Percentiles rank a stretch among this genome's conserved stretches.
These are phyloP conservation scores for Thunnus albacares DNA, from an alignment of 2,797 vertebrate genomes.

Conservation along the genomic window DNA sequence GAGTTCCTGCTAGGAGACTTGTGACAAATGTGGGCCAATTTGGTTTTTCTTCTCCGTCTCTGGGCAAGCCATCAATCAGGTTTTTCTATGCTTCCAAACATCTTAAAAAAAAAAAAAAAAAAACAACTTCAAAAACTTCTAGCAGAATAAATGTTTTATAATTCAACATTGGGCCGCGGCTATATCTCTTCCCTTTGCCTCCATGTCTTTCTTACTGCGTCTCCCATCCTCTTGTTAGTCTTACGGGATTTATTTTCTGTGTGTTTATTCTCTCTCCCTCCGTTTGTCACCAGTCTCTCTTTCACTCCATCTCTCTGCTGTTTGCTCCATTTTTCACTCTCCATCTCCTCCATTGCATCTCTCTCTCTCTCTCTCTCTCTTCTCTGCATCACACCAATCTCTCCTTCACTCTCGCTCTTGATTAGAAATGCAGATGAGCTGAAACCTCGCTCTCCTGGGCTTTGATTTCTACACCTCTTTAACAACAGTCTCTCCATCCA, in stretches of 20 bases:
- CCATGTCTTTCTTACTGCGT: conserved; percentile 23
- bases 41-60: conserved; percentile 54
- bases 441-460: conserved; percentile 50
- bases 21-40: conserved; percentile 65
- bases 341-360: conserved; percentile 7
- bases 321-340: conserved; percentile 18
- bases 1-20: conserved; percentile 40
- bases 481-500: conserved; percentile 42
- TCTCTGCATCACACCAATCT: not conserved
- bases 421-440: conserved; percentile 74
- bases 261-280: conserved; percentile 14
- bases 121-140: conserved; percentile 53
- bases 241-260: conserved; percentile 37
- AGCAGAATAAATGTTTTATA: conserved; percentile 74
- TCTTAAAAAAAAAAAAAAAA: conserved; percentile 11
- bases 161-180: conserved; percentile 39
- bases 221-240: conserved; percentile 33
- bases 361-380: conserved; percentile 23
- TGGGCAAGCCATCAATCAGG: conserved; percentile 70
- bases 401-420: conserved; percentile 33
- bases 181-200: conserved; percentile 25
- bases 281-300: conserved; percentile 29
- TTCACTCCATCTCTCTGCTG: conserved; percentile 11
- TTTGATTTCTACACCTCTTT: conserved; percentile 56
- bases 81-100: conserved; percentile 56